Evolutionary conservation across 2,113 vertebrate species (phyloP), one percentile per base, ranked within the genome.

Genomic region (Perognathus longimembris): DNA sequence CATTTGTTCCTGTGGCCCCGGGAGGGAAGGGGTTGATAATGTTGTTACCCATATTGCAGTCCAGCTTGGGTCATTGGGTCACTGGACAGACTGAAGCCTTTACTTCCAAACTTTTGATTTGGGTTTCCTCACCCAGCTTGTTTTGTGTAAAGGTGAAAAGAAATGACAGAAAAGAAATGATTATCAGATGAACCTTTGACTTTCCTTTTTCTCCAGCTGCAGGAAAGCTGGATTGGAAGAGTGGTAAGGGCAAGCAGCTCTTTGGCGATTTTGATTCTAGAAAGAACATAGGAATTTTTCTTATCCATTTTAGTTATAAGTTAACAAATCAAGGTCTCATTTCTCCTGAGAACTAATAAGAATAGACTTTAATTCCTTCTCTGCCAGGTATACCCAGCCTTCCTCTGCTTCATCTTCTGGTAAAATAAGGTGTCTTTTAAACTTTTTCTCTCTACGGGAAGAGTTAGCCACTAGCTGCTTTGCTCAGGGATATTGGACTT

Each of bases 231-330:
- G 42, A 38, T 76, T 94, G 54, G 57, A 92, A 83, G 28, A 61
- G 30, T 76, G 45, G 38, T 83, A 18, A 92, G 70, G 78, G 63
- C 40, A 73, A 66, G 40, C 70, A 87, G 30, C 38, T 88, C 94
- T 95, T 90, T 83, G 38, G 57, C 79, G 28, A 63, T 66, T 90
- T 96, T 88, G 94, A 40, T 88, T 69, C 42, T 6, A 32, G n/a
- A 70, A 76, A 88, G 57, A 85, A 73, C 26, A 50, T 17, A 87
- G 66, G 70, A 70, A 54, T 89, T 94, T 94, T 85, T 18, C 20
- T 90, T 89, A 73, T 78, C 42, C 32, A 69, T 36, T 86, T 90
- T 18, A 73, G 63, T 57, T 64, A 18, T 77, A 57, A n/a, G n/a
- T 84, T 88, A 83, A 77, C 50, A 83, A 54, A 82, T 24, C 18